These are phyloP conservation scores for Agelastica alni DNA, from an alignment of 2,888 invertebrate genomes.

Conservation along the genomic window DNA sequence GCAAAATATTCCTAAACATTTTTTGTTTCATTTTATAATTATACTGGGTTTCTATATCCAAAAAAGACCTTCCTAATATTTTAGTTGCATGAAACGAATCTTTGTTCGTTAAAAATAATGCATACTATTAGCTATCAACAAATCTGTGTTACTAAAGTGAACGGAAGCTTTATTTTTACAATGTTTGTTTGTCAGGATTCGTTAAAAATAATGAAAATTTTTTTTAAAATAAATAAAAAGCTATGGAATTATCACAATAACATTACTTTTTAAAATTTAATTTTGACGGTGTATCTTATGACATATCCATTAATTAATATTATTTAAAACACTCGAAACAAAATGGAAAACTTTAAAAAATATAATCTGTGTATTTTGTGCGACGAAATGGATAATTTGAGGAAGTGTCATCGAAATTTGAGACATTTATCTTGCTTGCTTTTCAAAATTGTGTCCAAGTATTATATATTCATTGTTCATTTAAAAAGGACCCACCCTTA, in stretches of 20 bases:
- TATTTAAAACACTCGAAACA: not conserved
- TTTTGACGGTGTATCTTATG: not conserved
- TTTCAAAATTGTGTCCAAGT: too few species aligned
- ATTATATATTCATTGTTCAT: too few species aligned
- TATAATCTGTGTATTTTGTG: not conserved
- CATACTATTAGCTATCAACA: too few species aligned
- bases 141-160: too few species aligned
- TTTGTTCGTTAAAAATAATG: not conserved
- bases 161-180: too few species aligned
- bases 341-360: not conserved
- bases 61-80: not conserved
- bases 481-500: too few species aligned
- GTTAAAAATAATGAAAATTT: not conserved
- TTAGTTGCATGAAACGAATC: not conserved
- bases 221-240: not conserved
- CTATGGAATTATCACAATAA: too few species aligned
- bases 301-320: not conserved
- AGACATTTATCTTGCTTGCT: not conserved
- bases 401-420: not conserved
- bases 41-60: not conserved
- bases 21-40: not conserved
- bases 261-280: not conserved
- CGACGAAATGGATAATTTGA: not conserved
- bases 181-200: not conserved
- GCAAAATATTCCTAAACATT: too few species aligned